Percentiles rank a stretch among this genome's conserved stretches.
These are phyloP conservation scores for Tryphoninae sp. DNA, from an alignment of 2,888 invertebrate genomes.

Conservation along the genomic window DNA sequence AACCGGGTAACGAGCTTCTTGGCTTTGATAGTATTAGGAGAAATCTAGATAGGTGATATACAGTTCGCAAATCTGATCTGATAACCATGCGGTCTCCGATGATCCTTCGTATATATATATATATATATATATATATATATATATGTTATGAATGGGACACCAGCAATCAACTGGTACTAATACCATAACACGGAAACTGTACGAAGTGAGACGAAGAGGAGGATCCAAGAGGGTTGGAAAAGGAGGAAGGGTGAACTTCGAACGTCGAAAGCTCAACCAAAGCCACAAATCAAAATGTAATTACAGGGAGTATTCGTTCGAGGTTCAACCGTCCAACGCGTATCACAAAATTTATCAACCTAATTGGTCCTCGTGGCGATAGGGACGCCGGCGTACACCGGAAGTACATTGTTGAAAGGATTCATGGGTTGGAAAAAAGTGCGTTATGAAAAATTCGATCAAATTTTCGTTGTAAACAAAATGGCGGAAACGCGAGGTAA, in stretches of 20 bases:
- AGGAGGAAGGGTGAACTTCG: not conserved
- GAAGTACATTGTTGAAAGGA: too few species aligned
- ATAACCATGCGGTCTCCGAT: conserved; percentile 11
- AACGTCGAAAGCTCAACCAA: conserved; percentile 8
- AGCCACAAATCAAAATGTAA: not conserved
- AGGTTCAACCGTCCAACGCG: not conserved
- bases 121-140: not conserved
- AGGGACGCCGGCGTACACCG: too few species aligned
- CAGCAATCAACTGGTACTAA: conserved; percentile 3
- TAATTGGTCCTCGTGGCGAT: too few species aligned
- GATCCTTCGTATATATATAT: not conserved
- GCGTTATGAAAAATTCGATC: too few species aligned
- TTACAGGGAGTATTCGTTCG: not conserved
- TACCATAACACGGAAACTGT: conserved; percentile 20
- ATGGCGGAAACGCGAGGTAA: too few species aligned
- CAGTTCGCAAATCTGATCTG: conserved; percentile 16
- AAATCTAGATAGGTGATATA: conserved; percentile 14
- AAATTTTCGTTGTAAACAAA: too few species aligned
- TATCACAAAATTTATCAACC: not conserved
- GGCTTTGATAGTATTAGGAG: conserved; percentile 41
- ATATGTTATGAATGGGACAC: conserved; percentile 25
- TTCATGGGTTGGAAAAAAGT: too few species aligned
- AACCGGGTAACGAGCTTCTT: conserved; percentile 44
- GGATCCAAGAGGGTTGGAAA: not conserved
- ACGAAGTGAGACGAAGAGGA: not conserved